Percentiles rank a stretch among this genome's conserved stretches.
These are phyloP conservation scores for Irena cyanogastra DNA, from an alignment of 2,113 vertebrate species.

Conservation along the genomic window DNA sequence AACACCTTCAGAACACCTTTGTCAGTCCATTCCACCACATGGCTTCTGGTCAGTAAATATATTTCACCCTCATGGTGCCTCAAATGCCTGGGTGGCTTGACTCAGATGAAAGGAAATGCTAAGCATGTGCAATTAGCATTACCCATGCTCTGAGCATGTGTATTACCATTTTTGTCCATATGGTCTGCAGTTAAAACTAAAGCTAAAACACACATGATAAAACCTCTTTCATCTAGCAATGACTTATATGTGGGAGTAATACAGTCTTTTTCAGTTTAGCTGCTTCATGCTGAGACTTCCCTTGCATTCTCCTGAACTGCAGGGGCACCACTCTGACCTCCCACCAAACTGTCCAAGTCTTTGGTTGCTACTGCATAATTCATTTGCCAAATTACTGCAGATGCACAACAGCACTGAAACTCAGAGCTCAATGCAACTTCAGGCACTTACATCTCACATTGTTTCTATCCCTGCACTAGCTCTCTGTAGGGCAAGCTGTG, in stretches of 20 bases:
- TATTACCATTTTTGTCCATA: not conserved
- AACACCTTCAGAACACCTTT: not conserved
- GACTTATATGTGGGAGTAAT: not conserved
- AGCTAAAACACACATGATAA: not conserved
- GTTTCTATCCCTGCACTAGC: not conserved
- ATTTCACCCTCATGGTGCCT: not conserved
- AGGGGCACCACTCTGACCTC: not conserved
- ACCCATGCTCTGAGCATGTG: accelerated
- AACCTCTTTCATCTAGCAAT: not conserved
- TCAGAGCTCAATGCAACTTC: not conserved
- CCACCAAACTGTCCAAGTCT: not conserved
- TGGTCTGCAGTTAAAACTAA: not conserved
- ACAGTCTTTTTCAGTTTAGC: not conserved
- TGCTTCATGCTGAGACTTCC: not conserved
- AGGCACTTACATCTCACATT: not conserved
- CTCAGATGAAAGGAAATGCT: not conserved
- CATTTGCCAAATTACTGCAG: not conserved
- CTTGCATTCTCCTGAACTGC: not conserved
- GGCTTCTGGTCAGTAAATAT: not conserved
- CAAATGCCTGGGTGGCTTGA: not conserved
- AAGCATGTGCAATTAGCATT: not conserved
- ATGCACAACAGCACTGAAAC: not conserved
- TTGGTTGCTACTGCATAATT: not conserved
- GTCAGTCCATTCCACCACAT: not conserved
- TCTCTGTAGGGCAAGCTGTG: not conserved